phyloP scores from a whole-genome alignment of 1,140 invertebrate genomes.

The Pseudoatta argentina region DNA sequence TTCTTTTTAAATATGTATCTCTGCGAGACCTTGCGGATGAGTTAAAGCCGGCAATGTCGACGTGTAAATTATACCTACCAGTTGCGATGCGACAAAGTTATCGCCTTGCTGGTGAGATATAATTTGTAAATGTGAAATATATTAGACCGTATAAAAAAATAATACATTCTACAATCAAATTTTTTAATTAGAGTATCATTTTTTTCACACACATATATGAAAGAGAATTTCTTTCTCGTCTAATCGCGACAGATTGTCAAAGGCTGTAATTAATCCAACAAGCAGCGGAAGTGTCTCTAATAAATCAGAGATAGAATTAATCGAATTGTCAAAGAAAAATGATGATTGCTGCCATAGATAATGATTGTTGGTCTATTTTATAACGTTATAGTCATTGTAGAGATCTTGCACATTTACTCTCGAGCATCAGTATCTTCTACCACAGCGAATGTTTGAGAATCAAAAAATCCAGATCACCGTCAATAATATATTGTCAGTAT shows the following conservation, averaged over 20 bases:
- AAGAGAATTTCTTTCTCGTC: background rate
- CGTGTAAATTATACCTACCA: conserved; percentile 21
- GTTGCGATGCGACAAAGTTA: background rate
- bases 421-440: too few relatives aligned
- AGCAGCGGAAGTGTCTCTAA: conserved; percentile 47
- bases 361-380: conserved; percentile 55
- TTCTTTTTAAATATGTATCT: background rate
- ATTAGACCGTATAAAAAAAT: background rate
- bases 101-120: background rate
- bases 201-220: background rate
- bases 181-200: background rate
- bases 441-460: too few relatives aligned
- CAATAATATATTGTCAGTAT: too few relatives aligned
- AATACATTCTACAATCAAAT: background rate
- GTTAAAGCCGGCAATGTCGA: background rate
- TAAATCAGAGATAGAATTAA: background rate
- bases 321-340: conserved; percentile 15
- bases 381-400: background rate
- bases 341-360: conserved; percentile 28
- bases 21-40: background rate
- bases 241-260: background rate
- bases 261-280: background rate
- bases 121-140: background rate
- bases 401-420: too few relatives aligned
- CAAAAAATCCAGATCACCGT: too few relatives aligned